phyloP scores from a whole-genome alignment of 2,888 invertebrate genomes.

The Brachypterus glaber region DNA sequence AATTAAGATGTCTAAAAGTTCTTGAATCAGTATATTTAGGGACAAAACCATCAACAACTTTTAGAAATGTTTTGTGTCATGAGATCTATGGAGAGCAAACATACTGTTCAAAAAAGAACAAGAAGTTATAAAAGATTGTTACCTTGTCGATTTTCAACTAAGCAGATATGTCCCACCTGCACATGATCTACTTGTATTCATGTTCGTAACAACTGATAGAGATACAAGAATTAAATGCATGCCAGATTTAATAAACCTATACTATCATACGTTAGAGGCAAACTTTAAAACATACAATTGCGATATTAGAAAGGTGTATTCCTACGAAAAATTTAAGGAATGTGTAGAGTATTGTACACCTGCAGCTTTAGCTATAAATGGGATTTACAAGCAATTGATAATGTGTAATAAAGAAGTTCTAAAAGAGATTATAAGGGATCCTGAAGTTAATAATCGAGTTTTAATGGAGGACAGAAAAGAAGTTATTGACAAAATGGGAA shows the following conservation, averaged over 20 bases:
- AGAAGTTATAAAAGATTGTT: slow-evolving; percentile 22
- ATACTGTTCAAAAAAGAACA: slow-evolving; percentile 26
- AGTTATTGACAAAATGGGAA: slow-evolving; percentile 10
- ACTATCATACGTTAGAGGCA: slow-evolving; percentile 21
- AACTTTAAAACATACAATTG: slow-evolving; percentile 19
- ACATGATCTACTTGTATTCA: slow-evolving; percentile 46
- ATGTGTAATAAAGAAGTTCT: slow-evolving; percentile 19
- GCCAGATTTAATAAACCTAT: slow-evolving; percentile 20
- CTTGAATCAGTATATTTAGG: slow-evolving; percentile 26
- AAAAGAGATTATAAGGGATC: slow-evolving; percentile 17
- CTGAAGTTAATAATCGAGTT: slow-evolving; percentile 15
- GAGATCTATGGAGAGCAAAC: slow-evolving; percentile 33
- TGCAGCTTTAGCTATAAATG: slow-evolving; percentile 17
- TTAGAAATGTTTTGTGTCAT: slow-evolving; percentile 36
- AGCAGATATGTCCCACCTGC: slow-evolving; percentile 52
- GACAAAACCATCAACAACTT: slow-evolving; percentile 32
- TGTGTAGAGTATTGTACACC: slow-evolving; percentile 22
- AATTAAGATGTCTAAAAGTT: slow-evolving; percentile 8
- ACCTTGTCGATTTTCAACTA: slow-evolving; percentile 33
- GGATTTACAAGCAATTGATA: slow-evolving; percentile 17
- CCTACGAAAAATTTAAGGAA: slow-evolving; percentile 21
- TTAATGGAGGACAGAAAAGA: slow-evolving; percentile 19
- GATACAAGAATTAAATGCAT: slow-evolving; percentile 19
- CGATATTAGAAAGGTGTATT: slow-evolving; percentile 19
- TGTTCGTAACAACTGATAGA: slow-evolving; percentile 23